Percentiles rank a stretch among this genome's conserved stretches.
Evolutionary conservation across 2,113 vertebrate genomes (phyloP).

Genomic region (Falco punctatus): DNA sequence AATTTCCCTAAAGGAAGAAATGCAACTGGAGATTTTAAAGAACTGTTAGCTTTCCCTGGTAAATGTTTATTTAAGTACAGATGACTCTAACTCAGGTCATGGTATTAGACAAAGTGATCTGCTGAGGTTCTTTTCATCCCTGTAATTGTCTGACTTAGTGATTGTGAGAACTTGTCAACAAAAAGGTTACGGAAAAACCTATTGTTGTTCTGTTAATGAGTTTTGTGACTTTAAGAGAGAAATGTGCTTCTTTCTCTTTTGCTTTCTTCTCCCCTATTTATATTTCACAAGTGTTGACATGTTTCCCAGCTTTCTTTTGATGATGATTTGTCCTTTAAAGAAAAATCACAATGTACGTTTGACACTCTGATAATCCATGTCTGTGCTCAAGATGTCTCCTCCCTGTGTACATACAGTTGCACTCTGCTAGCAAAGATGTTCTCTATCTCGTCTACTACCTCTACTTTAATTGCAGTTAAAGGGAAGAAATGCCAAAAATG

Average conservation of each 20-base stretch:
- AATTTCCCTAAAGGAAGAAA: neutral
- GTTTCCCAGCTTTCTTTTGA: neutral
- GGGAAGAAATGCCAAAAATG: neutral
- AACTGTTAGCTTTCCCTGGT: neutral
- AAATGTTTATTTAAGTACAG: neutral
- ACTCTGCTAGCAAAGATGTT: neutral
- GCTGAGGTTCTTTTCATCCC: neutral
- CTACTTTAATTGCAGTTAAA: neutral
- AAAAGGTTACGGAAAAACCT: neutral
- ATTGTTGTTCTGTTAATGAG: neutral
- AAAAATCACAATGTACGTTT: neutral
- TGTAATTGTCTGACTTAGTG: neutral
- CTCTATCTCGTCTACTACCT: neutral
- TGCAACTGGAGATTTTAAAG: neutral
- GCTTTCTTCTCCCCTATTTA: neutral
- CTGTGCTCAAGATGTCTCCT: neutral
- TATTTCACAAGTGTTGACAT: neutral
- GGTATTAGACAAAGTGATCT: neutral
- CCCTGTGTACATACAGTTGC: no score
- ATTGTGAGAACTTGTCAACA: neutral
- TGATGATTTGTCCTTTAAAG: neutral
- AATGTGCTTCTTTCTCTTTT: neutral
- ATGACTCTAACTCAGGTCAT: neutral
- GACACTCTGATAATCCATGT: neutral
- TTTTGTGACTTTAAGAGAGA: neutral